Base-by-base conservation (phyloP, 2,797 vertebrate species). In the Spondyliosoma cantharus region DNA sequence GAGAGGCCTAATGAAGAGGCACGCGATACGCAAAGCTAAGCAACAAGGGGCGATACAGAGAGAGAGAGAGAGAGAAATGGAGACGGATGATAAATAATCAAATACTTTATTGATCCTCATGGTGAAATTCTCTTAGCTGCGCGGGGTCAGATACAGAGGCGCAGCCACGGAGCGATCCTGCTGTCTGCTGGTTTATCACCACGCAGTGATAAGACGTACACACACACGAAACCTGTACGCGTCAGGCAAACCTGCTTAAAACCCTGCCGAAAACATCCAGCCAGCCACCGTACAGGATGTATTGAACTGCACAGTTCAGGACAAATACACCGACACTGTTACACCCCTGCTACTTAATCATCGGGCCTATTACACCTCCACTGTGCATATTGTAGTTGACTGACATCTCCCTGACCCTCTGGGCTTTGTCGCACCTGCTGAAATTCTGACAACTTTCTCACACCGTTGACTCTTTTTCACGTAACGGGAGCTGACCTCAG, bases 41-140 rank as follows among this genome's bases (percentile, higher is more conserved):
- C 32, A 76, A 67, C 65, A n/a, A 56, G 49, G 56, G 45, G 59
- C 76, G 69, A 83, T 46, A 73, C 7, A 3, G 45, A 53, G 66
- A 71, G 66, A 37, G 32, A 29, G 20, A 45, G 19, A 24, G 54
- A 37, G 45, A 53, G 66, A 71, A 66, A 77, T 56, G 60, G 78
- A 78, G 80, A 59, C 60, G 32, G 59, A 81, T 81, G 52, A 91
- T 91, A 89, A 92, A 91, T 91, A 84, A 91, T 90, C 86, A 84
- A 86, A 90, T 71, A 87, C 25, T 37, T 64, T 80, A 90, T 90
- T 86, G 83, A 90, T 90, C 72, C 8, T 42, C 13, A 48, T n/a
- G 63, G 71, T 70, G 78, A 79, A 85, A 85, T 80, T 87, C 80
- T 80, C 68, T 76, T 48, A n/a, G 72, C 77, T 27, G 71, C 72